Percentiles rank a stretch among this genome's conserved stretches.
Evolutionary conservation across 2,113 vertebrate genomes (phyloP).

Genomic region (Nibea coibor): DNA sequence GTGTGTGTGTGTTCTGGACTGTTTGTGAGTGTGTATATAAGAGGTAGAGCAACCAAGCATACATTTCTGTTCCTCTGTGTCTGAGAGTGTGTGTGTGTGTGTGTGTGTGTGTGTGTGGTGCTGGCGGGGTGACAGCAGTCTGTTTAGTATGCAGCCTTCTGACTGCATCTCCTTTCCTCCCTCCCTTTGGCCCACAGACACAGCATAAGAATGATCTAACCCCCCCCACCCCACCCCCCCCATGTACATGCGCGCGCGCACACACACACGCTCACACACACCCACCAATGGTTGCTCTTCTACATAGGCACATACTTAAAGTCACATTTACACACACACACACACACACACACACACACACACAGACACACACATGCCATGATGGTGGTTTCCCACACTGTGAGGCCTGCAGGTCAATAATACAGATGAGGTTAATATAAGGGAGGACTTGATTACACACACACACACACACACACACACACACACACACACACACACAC

Average conservation of each 20-base stretch:
- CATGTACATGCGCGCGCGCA: not conserved
- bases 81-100: constrained; percentile 42
- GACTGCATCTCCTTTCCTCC: constrained; percentile 72
- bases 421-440: constrained; percentile 47
- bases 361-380: constrained; percentile 49
- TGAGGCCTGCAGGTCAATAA: constrained; percentile 42
- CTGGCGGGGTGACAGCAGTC: constrained; percentile 78
- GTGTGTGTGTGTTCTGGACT: constrained; percentile 18
- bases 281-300: constrained; percentile 11
- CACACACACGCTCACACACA: constrained; percentile 8
- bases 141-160: constrained; percentile 81
- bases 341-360: constrained; percentile 30
- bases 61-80: constrained; percentile 51
- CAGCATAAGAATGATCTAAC: constrained; percentile 66
- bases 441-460: constrained; percentile 35
- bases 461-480: not conserved
- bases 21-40: constrained; percentile 53
- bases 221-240: constrained; percentile 11
- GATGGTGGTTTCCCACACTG: constrained; percentile 28
- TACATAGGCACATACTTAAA: constrained; percentile 40
- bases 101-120: constrained; percentile 43
- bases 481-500: too few species aligned
- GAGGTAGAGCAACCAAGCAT: constrained; percentile 68
- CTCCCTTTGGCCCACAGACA: constrained; percentile 72
- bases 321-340: constrained; percentile 20